Evolutionary conservation across 2,797 vertebrate genomes (phyloP), one percentile per base, ranked within the genome.

Genomic region (Thamnophis elegans): DNA sequence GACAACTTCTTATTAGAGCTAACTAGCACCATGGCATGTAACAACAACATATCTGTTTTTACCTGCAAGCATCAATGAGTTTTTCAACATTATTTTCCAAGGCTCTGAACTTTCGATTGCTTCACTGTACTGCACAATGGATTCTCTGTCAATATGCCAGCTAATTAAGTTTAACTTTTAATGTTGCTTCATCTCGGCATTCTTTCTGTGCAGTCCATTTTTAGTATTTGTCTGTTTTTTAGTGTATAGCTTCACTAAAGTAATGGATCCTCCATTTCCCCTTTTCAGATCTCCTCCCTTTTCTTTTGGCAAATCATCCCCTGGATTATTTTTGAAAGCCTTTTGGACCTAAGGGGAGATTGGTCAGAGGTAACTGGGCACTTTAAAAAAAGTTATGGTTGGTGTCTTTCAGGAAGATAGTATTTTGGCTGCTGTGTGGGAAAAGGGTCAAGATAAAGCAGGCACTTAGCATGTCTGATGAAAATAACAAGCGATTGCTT

Each of bases 121-220:
- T 97, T 96, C 95, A 95, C 92, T 0, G 1, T 88, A 56, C 54
- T 26, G 94, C 96, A 98, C 97, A 97, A 96, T 96, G 96, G 96
- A 95, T 95, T 95, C 97, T 97, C 96, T 98, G 97, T 97, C 96
- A 96, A 90, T 55, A n/a, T 95, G 97, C 97, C 97, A 97, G 96
- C 96, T 97, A 96, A 97, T 98, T 97, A 98, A 96, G 96, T 97
- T 96, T 97, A 97, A 96, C 96, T 97, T 96, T 95, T 95, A 90
- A 94, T 59, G 59, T 95, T 96, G 95, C 96, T 96, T 95, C 95
- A 92, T 92, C 53, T 0, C 1, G 0, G 20, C 92, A 65, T 93
- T 12, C 94, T 4, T 0, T 95, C 95, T 20, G 7, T 36, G 20
- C 91, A 94, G 94, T 96, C 95, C 94, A 90, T 92, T 93, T 95